These are phyloP conservation scores for Brachionus calyciflorus DNA, from an alignment of 1,140 invertebrate genomes.

Conservation along the genomic window DNA sequence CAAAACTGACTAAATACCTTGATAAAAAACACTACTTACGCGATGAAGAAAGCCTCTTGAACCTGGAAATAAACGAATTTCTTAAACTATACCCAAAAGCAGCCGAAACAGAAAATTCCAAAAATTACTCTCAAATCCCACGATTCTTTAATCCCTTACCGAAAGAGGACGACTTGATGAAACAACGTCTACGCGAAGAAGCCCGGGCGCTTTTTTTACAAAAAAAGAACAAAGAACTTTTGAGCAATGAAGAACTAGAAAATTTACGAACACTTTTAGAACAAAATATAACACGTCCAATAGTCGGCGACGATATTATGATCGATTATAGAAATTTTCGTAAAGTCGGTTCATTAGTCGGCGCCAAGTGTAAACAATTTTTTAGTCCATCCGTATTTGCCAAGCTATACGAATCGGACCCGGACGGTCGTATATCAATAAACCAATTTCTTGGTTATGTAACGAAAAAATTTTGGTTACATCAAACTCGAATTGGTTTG, in stretches of 20 bases:
- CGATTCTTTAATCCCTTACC: constrained; percentile 24
- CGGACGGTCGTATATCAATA: constrained; percentile 68
- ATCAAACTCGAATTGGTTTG: constrained; percentile 85
- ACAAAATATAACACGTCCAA: constrained; percentile 71
- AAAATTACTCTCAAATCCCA: neutral
- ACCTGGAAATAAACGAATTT: neutral
- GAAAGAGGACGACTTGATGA: constrained; percentile 27
- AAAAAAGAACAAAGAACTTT: constrained; percentile 26
- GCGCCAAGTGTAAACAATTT: constrained; percentile 73
- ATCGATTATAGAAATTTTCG: constrained; percentile 81
- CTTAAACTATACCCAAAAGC: constrained; percentile 20
- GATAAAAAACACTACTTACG: neutral
- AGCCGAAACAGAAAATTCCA: neutral
- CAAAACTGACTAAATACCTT: neutral
- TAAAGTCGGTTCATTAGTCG: constrained; percentile 69
- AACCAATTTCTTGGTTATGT: constrained; percentile 85
- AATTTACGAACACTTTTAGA: constrained; percentile 77
- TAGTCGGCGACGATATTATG: constrained; percentile 72
- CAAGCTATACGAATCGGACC: constrained; percentile 77
- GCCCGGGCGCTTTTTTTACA: constrained; percentile 42
- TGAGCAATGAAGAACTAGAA: constrained; percentile 51
- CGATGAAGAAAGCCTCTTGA: neutral
- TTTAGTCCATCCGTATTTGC: constrained; percentile 80
- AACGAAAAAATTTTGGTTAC: constrained; percentile 88
- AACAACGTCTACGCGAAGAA: constrained; percentile 38